Conservation (phyloP, 2,888 invertebrate genomes). For the Andricus quercusramuli region DNA sequence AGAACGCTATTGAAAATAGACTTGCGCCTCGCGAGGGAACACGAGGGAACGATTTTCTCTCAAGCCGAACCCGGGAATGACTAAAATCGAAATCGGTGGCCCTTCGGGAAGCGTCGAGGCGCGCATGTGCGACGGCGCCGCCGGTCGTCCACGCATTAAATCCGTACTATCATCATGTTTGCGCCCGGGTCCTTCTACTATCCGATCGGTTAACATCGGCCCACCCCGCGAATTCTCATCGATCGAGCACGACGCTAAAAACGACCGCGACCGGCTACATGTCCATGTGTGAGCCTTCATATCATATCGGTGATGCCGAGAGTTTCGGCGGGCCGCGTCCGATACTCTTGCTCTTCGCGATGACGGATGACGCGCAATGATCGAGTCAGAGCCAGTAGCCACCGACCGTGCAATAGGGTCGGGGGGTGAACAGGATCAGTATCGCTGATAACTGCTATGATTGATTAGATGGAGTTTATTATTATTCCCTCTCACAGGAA, state of each 20-base stretch:
- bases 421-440: slow-evolving; percentile 20
- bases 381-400: not conserved
- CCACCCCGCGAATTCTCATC: slow-evolving; percentile 59
- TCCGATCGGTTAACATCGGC: slow-evolving; percentile 70
- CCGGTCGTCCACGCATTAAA: slow-evolving; percentile 73
- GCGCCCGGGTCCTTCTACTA: slow-evolving; percentile 65
- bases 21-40: slow-evolving; percentile 56
- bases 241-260: slow-evolving; percentile 51
- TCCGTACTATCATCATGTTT: slow-evolving; percentile 66
- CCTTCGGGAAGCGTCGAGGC: slow-evolving; percentile 71
- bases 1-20: slow-evolving; percentile 43
- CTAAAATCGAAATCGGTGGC: slow-evolving; percentile 78
- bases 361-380: not conserved
- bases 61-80: slow-evolving; percentile 77
- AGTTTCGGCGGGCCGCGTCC: not conserved
- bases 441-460: not conserved
- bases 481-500: not conserved
- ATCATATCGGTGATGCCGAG: slow-evolving; percentile 11
- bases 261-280: slow-evolving; percentile 24
- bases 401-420: not conserved
- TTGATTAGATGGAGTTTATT: not conserved
- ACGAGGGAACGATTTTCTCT: slow-evolving; percentile 72
- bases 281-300: not conserved
- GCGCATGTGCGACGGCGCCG: slow-evolving; percentile 76
- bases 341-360: not conserved